Evolutionary conservation across 2,888 invertebrate genomes (phyloP).

Genomic region (Microctonus aethiopoides): DNA sequence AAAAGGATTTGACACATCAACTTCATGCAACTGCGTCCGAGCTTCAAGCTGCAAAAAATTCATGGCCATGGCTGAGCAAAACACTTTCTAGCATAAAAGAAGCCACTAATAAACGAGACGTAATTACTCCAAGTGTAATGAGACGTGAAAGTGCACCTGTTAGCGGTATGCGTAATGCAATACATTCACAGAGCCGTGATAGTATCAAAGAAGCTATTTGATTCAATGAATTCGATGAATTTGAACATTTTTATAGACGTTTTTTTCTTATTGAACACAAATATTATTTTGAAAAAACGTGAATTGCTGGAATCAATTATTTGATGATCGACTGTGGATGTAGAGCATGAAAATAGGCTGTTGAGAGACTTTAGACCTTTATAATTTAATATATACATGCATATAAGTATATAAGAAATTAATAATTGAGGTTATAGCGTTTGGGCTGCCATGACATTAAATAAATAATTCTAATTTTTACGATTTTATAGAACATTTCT

Average conservation of each 20-base stretch:
- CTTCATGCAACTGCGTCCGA: constrained; percentile 85
- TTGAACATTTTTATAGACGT: no score
- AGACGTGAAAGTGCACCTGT: constrained; percentile 69
- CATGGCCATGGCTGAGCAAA: constrained; percentile 95
- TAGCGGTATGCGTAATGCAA: constrained; percentile 58
- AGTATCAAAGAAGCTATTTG: constrained; percentile 62
- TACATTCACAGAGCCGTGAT: constrained; percentile 62
- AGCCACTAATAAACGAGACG: constrained; percentile 73
- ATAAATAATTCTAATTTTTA: no score
- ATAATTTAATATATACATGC: no score
- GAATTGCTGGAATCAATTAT: no score
- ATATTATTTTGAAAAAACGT: not conserved
- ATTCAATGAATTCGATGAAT: constrained; percentile 41
- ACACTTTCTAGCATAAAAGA: constrained; percentile 85
- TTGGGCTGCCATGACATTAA: no score
- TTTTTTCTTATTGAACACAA: not conserved
- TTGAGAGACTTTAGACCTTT: not conserved
- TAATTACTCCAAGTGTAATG: constrained; percentile 54
- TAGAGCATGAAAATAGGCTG: not conserved
- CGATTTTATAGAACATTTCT: no score
- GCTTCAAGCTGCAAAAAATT: constrained; percentile 75
- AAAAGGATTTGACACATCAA: constrained; percentile 93
- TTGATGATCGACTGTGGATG: not conserved
- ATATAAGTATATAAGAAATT: not conserved
- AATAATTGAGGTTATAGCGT: not conserved